Percentiles rank a stretch among this genome's conserved stretches.
phyloP scores from a whole-genome alignment of 2,113 vertebrate genomes.

The Salvelinus sp. region DNA sequence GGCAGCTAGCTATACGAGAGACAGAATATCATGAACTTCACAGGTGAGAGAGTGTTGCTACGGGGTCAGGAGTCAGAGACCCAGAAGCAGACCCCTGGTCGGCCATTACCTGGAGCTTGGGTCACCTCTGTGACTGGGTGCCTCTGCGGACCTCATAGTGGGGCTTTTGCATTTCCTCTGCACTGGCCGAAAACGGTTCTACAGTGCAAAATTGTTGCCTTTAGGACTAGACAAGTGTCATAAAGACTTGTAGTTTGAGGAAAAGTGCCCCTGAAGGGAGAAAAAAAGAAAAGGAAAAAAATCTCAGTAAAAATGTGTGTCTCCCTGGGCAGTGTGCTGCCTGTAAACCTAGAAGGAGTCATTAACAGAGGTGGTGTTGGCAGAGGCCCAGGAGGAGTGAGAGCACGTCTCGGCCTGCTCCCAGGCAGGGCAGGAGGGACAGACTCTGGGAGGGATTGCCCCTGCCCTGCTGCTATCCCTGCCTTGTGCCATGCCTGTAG shows the following conservation, averaged over 20 bases:
- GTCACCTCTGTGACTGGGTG: neutral
- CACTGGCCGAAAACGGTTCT: neutral
- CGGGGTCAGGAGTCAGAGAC: neutral
- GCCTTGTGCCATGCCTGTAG: neutral
- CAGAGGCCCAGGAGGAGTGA: neutral
- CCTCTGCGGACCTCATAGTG: neutral
- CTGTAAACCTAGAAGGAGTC: neutral
- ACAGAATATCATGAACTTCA: too few species aligned
- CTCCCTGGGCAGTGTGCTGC: neutral
- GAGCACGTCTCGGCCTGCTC: slow-evolving; percentile 9
- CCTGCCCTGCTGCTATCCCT: neutral
- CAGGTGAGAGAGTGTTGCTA: neutral
- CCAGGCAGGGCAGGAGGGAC: neutral
- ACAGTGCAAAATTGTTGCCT: neutral
- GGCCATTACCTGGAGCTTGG: neutral
- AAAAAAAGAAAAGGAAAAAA: neutral
- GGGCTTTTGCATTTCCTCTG: neutral
- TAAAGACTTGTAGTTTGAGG: neutral
- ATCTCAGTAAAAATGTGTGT: neutral
- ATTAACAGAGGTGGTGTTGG: neutral
- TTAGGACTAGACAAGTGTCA: neutral
- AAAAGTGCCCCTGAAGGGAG: neutral
- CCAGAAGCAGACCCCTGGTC: neutral
- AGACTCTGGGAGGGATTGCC: neutral
- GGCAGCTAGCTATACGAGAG: too few species aligned